A percentile compares a stretch with the other conserved stretches of the same genome.
Conservation (phyloP, 2,888 invertebrate species). For the Diplolepis rosae region DNA sequence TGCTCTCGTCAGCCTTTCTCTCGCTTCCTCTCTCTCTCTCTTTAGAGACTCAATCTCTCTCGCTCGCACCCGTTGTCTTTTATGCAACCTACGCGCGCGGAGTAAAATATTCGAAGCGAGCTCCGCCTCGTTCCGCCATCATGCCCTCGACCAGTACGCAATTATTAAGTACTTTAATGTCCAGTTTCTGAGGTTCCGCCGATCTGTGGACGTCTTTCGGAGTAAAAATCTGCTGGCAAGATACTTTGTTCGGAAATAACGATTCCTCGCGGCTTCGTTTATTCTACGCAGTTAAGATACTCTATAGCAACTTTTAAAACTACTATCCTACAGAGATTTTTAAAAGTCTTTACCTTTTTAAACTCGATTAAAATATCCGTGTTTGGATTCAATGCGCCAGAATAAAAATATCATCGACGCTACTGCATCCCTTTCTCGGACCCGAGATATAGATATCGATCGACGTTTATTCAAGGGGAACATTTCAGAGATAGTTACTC, state of each 20-base stretch:
- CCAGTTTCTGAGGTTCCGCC: constrained; percentile 27
- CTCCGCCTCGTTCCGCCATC: constrained; percentile 69
- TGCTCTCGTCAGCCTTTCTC: constrained; percentile 24
- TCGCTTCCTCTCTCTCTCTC: constrained; percentile 34
- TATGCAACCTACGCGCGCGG: constrained; percentile 53
- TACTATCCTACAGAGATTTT: neutral
- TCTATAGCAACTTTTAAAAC: neutral
- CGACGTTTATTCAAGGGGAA: too few relatives aligned
- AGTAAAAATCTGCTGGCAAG: constrained; percentile 14
- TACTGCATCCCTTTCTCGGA: too few relatives aligned
- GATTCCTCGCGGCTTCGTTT: constrained; percentile 26
- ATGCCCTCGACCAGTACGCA: constrained; percentile 62
- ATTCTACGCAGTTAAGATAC: constrained; percentile 22
- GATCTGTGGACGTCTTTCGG: constrained; percentile 21
- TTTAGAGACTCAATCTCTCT: constrained; percentile 36
- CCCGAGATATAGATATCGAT: too few relatives aligned
- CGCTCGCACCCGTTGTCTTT: constrained; percentile 43
- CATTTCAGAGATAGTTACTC: too few relatives aligned
- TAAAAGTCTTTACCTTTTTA: too few relatives aligned
- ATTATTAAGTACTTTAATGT: constrained; percentile 67
- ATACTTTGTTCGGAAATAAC: constrained; percentile 14
- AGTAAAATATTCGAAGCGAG: constrained; percentile 61
- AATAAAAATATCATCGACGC: too few relatives aligned
- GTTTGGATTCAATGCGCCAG: too few relatives aligned
- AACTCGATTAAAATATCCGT: too few relatives aligned